Percentiles rank a stretch among this genome's conserved stretches.
phyloP scores from a whole-genome alignment of 1,140 invertebrate genomes.

The Diprion similis region DNA sequence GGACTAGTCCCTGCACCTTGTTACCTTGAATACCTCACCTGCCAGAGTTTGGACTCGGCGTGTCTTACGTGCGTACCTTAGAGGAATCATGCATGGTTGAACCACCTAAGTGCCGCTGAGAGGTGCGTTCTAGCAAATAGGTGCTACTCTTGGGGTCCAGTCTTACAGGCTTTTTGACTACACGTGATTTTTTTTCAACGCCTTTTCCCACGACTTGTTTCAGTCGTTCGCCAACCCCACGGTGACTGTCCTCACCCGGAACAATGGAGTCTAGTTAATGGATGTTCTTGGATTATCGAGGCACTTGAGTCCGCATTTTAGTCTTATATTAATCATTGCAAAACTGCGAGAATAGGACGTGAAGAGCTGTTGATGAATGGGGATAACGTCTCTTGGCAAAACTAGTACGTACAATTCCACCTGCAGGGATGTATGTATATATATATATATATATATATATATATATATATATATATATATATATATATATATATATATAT shows the following conservation, averaged over 20 bases:
- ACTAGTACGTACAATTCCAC: neutral
- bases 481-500: neutral
- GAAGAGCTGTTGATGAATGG: neutral
- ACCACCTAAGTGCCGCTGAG: slow-evolving; percentile 27
- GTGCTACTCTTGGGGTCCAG: neutral
- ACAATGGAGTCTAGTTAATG: neutral
- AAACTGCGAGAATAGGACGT: neutral
- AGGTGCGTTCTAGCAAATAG: slow-evolving; percentile 21
- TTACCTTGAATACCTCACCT: too few species aligned
- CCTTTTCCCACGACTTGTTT: slow-evolving; percentile 37
- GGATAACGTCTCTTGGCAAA: neutral
- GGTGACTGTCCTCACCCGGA: neutral
- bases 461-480: neutral
- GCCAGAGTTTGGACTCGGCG: too few species aligned
- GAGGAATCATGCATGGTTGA: slow-evolving; percentile 43
- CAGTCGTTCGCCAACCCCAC: neutral
- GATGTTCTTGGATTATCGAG: neutral
- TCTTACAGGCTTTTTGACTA: neutral
- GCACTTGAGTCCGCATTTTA: too few species aligned
- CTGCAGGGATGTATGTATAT: neutral
- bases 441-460: neutral
- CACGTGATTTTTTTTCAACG: slow-evolving; percentile 23
- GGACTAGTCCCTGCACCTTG: too few species aligned
- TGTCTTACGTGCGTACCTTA: slow-evolving; percentile 8
- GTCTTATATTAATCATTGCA: neutral